Base-by-base conservation (phyloP, 2,113 vertebrate species). In the Nothocercus julius region DNA sequence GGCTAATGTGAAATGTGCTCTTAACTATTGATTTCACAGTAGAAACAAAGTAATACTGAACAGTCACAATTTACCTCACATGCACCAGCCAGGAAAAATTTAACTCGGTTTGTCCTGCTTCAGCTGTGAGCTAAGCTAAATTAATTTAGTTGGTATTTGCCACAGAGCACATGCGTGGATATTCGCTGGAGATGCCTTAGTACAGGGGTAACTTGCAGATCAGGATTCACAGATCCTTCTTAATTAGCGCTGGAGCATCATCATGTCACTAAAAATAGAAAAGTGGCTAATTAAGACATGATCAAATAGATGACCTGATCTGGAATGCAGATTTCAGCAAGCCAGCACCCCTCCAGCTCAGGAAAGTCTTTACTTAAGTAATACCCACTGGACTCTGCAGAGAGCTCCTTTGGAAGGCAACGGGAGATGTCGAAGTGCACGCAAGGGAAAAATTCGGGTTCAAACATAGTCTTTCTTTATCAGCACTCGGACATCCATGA, bases 1-100 rank as follows among this genome's bases (percentile, higher is more conserved):
- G 61, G 64, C 25, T 93, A 61, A 90, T 72, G 51, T 27, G 34
- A 86, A 94, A 30, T 7, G 58, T 12, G 38, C 10, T n/a, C 42
- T 84, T 63, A 36, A 32, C 45, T 93, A 79, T 47, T 86, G 83
- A 88, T 93, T 93, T 93, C 42, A 64, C 66, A 93, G 90, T 90
- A 76, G 88, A 90, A 88, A 68, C 79, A 40, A 82, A 91, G 66
- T 13, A 25, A n/a, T 56, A 17, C 54, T 56, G 70, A 91, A 87
- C 12, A 79, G 42, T 72, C 83, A 24, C 62, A 44, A 86, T 88
- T 90, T 83, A 49, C 76, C 40, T 92, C 66, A 11, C 61, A 66
- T 40, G 38, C 75, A 42, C 44, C 84, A 96, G 86, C 53, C 69
- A 94, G 83, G 80, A 92, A 53, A 92, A 88, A 89, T 84, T 42